Evolutionary conservation across 2,797 vertebrate genomes (phyloP), one percentile per base, ranked within the genome.

Genomic region (Sciurus vulgaris): DNA sequence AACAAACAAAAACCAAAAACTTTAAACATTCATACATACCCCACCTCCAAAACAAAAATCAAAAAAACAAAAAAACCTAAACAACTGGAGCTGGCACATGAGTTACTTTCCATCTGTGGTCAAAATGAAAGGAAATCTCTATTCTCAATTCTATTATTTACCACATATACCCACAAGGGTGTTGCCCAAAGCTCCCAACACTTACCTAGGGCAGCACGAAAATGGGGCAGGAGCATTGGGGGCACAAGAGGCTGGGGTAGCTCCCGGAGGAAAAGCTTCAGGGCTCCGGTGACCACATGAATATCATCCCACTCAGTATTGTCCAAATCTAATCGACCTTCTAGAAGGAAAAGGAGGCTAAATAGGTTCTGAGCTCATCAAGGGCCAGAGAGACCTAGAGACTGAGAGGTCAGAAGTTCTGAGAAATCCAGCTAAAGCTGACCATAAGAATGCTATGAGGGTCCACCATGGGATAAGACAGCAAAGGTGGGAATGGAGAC

Each of bases 251-350:
- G 99, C 97, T 99, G 99, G 0, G 99, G 99, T 76, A 99, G 99
- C 94, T 99, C 99, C 6, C 99, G 98, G 84, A 99, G 99, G 98
- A 99, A 99, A 92, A 99, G 99, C 97, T 99, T 99, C 93, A 99
- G 98, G 76, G 99, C 99, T 61, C 99, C 99, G 0, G 99, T 99
- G 98, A 99, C 98, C 96, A 99, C 99, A 10, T 99, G 99, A 88
- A 99, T 98, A 93, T 99, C 99, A 77, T 99, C 99, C 99, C 99
- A 99, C 93, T 99, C 98, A 0, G 98, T 98, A 93, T 98, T 98
- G 79, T 99, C 99, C 98, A 99, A 98, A 98, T 99, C 99, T 98
- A 99, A 98, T 98, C 98, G 99, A 99, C 98, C 99, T 99, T 98
- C 96, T 97, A 93, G 73, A 44, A 22, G 61, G 0, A 35, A 51